phyloP scores from a whole-genome alignment of 2,113 vertebrate species.

The Bufo gargarizans region DNA sequence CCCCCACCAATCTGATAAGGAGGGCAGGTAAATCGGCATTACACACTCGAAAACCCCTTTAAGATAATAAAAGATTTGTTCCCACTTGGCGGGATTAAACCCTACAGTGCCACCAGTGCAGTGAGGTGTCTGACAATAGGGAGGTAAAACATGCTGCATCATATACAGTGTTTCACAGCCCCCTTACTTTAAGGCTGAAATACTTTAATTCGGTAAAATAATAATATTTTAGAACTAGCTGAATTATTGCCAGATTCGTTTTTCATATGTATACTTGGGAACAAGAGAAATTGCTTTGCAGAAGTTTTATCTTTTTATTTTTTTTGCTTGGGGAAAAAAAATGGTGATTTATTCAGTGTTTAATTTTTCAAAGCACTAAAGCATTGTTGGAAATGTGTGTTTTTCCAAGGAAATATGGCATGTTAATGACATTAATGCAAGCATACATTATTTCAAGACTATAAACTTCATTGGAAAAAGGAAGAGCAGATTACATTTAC shows the following conservation, averaged over 20 bases:
- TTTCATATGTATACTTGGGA: background rate
- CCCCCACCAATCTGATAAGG: too few relatives aligned
- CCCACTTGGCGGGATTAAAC: background rate
- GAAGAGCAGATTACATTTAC: background rate
- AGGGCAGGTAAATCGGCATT: too few relatives aligned
- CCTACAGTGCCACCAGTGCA: background rate
- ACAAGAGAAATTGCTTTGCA: background rate
- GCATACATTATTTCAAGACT: slow-evolving; percentile 6
- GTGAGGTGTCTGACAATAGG: background rate
- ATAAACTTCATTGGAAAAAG: slow-evolving; percentile 24
- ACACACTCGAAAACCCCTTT: background rate
- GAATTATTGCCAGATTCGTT: background rate
- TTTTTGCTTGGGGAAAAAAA: background rate
- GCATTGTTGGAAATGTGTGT: background rate
- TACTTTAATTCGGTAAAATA: background rate
- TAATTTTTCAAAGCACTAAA: background rate
- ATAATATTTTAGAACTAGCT: background rate
- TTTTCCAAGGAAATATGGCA: slow-evolving; percentile 19
- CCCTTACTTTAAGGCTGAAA: background rate
- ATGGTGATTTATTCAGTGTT: background rate
- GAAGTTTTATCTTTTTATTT: background rate
- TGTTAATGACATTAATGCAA: slow-evolving; percentile 26
- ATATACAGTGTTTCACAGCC: background rate
- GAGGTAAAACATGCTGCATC: background rate
- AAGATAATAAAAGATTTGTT: background rate